phyloP scores from a whole-genome alignment of 1,140 invertebrate species.

The Hestina assimilis region DNA sequence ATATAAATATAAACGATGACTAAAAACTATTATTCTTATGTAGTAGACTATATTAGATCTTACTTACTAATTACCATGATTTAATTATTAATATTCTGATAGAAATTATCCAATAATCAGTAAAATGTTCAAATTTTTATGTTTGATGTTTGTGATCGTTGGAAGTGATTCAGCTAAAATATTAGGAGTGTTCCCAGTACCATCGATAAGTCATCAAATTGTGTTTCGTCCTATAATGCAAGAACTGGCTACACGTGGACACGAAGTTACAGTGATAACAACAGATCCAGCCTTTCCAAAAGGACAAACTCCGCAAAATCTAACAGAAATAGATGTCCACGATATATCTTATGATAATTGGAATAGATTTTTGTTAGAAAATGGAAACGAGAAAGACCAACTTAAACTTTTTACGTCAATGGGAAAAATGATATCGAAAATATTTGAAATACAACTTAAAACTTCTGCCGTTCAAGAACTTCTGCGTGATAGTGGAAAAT shows the following conservation, averaged over 20 bases:
- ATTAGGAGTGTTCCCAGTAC: not conserved
- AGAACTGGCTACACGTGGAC: not conserved
- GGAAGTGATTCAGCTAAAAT: not conserved
- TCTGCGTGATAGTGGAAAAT: not conserved
- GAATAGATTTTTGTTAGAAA: not conserved
- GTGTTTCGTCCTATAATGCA: not conserved
- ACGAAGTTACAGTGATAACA: not conserved
- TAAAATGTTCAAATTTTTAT: no score
- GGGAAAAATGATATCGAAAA: not conserved
- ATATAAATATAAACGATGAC: no score
- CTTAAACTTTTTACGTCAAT: not conserved
- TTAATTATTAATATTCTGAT: no score
- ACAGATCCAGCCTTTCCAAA: conserved; percentile 22
- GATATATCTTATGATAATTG: not conserved
- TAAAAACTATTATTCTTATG: no score
- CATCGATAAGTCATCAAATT: not conserved
- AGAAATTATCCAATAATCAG: no score
- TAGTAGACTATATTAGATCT: no score
- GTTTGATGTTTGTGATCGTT: not conserved
- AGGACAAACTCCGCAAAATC: conserved; percentile 30
- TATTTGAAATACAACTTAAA: not conserved
- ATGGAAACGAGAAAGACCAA: not conserved
- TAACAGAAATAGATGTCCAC: conserved; percentile 1
- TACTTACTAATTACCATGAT: no score
- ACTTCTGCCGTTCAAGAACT: not conserved